Evolutionary conservation across 2,113 vertebrate genomes (phyloP).

Genomic region (Phalacrocorax aristotelis): DNA sequence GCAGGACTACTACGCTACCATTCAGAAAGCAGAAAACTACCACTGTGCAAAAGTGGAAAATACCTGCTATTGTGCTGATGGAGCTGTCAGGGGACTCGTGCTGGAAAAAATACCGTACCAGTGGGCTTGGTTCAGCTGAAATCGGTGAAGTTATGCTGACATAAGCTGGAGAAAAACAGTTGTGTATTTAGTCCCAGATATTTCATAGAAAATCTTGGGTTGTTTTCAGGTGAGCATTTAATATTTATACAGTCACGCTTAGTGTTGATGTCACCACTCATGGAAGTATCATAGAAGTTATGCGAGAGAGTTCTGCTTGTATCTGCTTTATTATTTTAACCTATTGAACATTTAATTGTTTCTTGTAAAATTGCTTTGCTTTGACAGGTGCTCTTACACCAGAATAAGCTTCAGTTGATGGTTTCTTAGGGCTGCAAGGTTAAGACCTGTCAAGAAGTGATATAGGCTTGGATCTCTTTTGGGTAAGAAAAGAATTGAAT

Average conservation of each 20-base stretch:
- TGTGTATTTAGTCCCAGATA: neutral
- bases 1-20: neutral
- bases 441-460: neutral
- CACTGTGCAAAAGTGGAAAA: conserved; percentile 1
- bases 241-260: neutral
- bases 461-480: neutral
- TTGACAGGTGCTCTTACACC: neutral
- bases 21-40: neutral
- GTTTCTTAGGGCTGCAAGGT: neutral
- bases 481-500: neutral
- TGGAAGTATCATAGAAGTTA: neutral
- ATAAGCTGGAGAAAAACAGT: neutral
- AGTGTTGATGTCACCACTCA: neutral
- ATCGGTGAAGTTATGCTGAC: neutral
- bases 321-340: neutral
- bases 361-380: neutral
- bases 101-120: neutral
- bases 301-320: neutral
- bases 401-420: neutral
- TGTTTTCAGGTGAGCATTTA: neutral
- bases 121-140: neutral
- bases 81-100: neutral
- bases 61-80: neutral
- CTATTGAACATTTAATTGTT: neutral
- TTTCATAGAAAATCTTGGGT: neutral